Evolutionary conservation across 2,113 vertebrate genomes (phyloP), one percentile per base, ranked within the genome.

Genomic region (Motacilla alba): DNA sequence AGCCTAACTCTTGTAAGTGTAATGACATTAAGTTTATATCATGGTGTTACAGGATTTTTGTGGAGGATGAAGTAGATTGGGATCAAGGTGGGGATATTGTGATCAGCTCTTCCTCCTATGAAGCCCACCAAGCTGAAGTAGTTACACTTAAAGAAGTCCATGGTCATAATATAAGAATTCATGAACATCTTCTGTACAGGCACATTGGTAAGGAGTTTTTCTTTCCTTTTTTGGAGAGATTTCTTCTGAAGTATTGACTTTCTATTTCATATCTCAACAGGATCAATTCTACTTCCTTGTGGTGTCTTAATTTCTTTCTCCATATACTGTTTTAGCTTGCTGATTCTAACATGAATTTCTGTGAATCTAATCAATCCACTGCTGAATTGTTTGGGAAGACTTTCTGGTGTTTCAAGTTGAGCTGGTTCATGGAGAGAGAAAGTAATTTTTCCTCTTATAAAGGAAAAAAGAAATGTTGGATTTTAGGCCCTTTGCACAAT

Each of bases 61-160:
- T 98, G 39, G 74, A 97, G 19, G 94, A 97, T 2, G 13, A 87
- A 33, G 95, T 98, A 20, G 98, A 98, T 11, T 98, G 98, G 98
- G 87, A 75, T 58, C 72, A 73, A 33, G 90, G 63, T 18, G 98
- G 97, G 53, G 86, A 83, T 68, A 87, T 97, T 31, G 86, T 98
- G 50, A 95, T 98, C 55, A 96, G 95, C 18, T 97, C 98, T 28
- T 98, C 98, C 47, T 98, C 98, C 41, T 98, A 98, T 6, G 98
- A 98, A 75, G 94, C 98, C 53, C 97, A 98, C 2, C 97, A 98
- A 79, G 97, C 97, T 89, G 98, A 98, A 73, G 49, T 94, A 69
- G 93, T 97, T 63, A 96, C 94, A 10, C 76, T 98, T 62, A 97
- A 94, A 94, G 97, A 98, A 86, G 86, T 97, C 46, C 96, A 80